phyloP scores from a whole-genome alignment of 2,797 vertebrate species.

The Tapirus indicus region DNA sequence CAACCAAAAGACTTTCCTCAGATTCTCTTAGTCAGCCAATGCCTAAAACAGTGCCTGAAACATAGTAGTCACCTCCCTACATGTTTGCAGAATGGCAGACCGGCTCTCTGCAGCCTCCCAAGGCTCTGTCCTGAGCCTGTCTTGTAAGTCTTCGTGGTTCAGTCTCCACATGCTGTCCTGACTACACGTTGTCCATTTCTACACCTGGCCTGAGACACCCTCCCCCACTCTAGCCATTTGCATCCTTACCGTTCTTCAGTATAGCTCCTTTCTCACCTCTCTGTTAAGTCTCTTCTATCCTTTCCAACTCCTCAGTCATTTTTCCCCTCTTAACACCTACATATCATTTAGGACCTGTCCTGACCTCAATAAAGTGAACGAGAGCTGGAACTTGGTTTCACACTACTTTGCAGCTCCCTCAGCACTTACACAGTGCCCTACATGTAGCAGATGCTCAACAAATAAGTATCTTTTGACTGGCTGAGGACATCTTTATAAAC shows the following conservation, averaged over 20 bases:
- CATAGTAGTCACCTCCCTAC: not conserved
- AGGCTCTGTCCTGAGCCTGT: not conserved
- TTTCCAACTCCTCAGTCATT: not conserved
- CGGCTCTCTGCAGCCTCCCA: not conserved
- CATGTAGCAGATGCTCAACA: not conserved
- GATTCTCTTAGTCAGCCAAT: not conserved
- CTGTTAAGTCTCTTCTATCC: not conserved
- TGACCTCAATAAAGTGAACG: not conserved
- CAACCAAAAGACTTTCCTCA: not conserved
- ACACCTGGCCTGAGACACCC: not conserved
- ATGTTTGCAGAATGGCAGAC: not conserved
- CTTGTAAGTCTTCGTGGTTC: too few species aligned
- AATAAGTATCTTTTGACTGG: not conserved
- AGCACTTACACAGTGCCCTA: not conserved
- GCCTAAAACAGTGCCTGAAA: not conserved
- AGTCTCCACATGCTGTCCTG: not conserved
- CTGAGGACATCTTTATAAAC: constrained; percentile 64
- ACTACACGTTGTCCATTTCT: not conserved
- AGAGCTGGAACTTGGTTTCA: not conserved
- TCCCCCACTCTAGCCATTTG: not conserved
- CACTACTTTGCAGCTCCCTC: not conserved
- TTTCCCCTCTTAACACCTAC: not conserved
- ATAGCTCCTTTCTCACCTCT: not conserved
- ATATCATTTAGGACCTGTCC: not conserved
- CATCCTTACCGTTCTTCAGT: not conserved